Evolutionary conservation across 2,113 vertebrate genomes (phyloP).

Genomic region (Madoqua kirkii): DNA sequence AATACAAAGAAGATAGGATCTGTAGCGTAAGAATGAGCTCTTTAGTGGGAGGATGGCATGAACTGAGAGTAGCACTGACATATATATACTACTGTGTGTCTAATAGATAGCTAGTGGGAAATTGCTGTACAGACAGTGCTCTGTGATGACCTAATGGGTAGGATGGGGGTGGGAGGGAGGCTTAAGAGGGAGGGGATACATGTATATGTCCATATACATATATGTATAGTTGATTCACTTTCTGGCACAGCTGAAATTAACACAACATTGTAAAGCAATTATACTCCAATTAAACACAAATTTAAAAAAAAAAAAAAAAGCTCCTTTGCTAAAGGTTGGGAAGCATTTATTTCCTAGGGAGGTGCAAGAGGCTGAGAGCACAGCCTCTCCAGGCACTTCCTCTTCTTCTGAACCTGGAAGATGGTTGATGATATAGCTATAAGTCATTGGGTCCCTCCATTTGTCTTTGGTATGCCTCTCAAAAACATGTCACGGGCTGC

Average conservation of each 20-base stretch:
- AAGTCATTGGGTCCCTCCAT: neutral
- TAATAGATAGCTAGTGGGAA: neutral
- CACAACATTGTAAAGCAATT: neutral
- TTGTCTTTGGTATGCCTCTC: neutral
- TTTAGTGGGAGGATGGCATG: neutral
- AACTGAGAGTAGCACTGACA: neutral
- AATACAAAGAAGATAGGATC: neutral
- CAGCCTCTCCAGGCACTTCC: too few relatives aligned
- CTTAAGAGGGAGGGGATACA: neutral
- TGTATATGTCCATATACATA: neutral
- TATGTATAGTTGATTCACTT: neutral
- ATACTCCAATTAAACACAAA: neutral
- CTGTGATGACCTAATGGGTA: neutral
- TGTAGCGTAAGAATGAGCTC: neutral
- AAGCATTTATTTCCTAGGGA: neutral
- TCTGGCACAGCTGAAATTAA: neutral
- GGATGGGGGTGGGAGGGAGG: neutral
- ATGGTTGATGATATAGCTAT: neutral
- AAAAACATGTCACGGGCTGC: neutral
- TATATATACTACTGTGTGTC: neutral
- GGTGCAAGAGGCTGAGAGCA: neutral
- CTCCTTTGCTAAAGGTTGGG: neutral
- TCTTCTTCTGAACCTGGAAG: neutral
- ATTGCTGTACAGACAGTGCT: neutral
- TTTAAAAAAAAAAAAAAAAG: neutral